Base-by-base conservation (phyloP, 1,140 invertebrate species). In the Dinoponera quadriceps region DNA sequence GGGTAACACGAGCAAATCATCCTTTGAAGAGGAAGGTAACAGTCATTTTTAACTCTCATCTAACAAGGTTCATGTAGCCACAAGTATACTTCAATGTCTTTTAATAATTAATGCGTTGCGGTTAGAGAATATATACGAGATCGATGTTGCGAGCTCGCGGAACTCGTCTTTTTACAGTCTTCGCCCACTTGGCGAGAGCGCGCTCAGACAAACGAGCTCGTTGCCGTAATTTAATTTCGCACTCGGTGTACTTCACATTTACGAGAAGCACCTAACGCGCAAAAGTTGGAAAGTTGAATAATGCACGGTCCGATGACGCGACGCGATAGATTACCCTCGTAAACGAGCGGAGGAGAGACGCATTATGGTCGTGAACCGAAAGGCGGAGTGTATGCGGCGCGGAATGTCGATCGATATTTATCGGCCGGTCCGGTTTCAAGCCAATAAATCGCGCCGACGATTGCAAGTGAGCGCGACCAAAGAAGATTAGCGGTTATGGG, bases 301-400 rank as follows among this genome's bases (percentile, higher is more conserved):
- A 80, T 57, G 29, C 66, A 14, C 33, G 11, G 20, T 13, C 16
- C 29, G 27, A 77, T 54, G 62, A 77, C 62, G 49, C 27, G 44
- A n/a, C 74, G 33, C 65, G 51, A 80, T 80, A 71, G 51, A 80
- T 80, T 80, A 80, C 25, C 65, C 49, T 80, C 33, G 65, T 80
- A 80, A 80, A 80, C 25, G 51, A 51, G 16, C 20, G 33, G 5
- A 48, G 75, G 22, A 57, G 33, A 22, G 69, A 69, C 51, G 65
- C 29, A 69, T 59, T 69, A 69, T 25, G 33, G 33, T 44, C 22
- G 29, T 18, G 51, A 44, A 69, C 20, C 38, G 54, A 22, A 13
- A 2, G 33, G 27, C 29, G 57, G n/a, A 69, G 63, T 33, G 20
- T 44, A 44, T 33, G 44, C n/a, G 68, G 22, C 22, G 22, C 33